Evolutionary conservation across 2,888 invertebrate genomes (phyloP).

Genomic region (Congeria kusceri): DNA sequence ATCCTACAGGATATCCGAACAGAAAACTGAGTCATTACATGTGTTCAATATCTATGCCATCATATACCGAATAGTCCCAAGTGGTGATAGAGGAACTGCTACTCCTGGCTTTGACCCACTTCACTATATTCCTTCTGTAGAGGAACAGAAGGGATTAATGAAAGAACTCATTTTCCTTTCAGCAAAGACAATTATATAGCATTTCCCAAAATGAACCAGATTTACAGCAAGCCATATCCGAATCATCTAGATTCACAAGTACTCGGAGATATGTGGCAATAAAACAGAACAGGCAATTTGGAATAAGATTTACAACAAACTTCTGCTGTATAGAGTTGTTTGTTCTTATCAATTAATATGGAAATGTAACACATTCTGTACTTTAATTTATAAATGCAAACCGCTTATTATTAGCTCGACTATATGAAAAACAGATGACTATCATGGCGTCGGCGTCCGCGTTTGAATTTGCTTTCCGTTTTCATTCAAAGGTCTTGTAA

Average conservation of each 20-base stretch:
- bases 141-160: conserved; percentile 25
- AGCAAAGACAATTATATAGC: conserved; percentile 8
- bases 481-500: no score
- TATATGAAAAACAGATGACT: no score
- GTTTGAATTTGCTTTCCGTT: no score
- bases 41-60: no score
- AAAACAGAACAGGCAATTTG: conserved; percentile 49
- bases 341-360: no score
- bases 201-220: neutral
- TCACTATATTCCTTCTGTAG: conserved; percentile 31
- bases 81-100: neutral
- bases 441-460: no score
- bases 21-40: conserved; percentile 34
- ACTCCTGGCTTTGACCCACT: neutral
- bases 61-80: conserved; percentile 10
- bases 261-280: conserved; percentile 21
- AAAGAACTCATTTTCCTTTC: conserved; percentile 41
- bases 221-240: conserved; percentile 23
- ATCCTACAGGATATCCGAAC: conserved; percentile 36
- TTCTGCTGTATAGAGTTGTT: no score
- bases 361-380: no score
- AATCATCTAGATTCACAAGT: conserved; percentile 29
- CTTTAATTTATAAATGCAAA: no score
- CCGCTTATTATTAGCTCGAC: no score
- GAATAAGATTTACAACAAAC: no score